These are phyloP conservation scores for Alloscopus bannaensis DNA, from an alignment of 2,888 invertebrate genomes.

Conservation along the genomic window DNA sequence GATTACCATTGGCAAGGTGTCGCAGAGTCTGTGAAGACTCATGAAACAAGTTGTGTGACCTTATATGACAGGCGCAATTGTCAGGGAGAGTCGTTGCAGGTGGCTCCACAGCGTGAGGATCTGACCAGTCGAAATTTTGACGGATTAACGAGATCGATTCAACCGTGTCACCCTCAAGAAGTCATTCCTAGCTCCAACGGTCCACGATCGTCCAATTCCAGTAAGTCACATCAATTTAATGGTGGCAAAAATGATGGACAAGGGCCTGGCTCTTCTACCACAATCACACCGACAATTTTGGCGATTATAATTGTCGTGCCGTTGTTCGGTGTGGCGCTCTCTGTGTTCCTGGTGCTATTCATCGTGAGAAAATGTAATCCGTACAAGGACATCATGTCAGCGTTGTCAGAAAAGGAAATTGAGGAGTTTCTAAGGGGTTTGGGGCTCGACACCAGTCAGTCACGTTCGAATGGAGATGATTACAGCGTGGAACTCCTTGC, in stretches of 20 bases:
- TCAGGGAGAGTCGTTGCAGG: neutral
- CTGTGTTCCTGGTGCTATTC: constrained; percentile 12
- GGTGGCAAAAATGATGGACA: too few relatives aligned
- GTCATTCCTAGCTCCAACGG: neutral
- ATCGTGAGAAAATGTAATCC: constrained; percentile 21
- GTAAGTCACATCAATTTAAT: too few relatives aligned
- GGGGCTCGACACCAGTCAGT: neutral
- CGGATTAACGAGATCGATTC: constrained; percentile 31
- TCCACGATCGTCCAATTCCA: neutral
- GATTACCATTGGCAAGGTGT: constrained; percentile 27
- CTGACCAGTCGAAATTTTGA: constrained; percentile 22
- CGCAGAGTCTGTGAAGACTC: constrained; percentile 1
- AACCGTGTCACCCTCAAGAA: neutral
- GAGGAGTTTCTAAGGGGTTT: constrained; percentile 48
- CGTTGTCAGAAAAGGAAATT: constrained; percentile 43
- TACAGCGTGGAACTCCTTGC: constrained; percentile 34
- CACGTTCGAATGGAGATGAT: neutral
- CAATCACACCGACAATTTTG: neutral
- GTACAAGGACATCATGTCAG: constrained; percentile 20
- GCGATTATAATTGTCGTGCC: constrained; percentile 22
- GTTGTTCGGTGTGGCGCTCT: constrained; percentile 20
- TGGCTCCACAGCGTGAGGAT: neutral
- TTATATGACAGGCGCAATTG: constrained; percentile 31
- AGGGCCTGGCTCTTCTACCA: neutral
- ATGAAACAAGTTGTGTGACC: neutral